Base-by-base conservation (phyloP, 2,888 invertebrate species). In the Alviniconcha strummeri region DNA sequence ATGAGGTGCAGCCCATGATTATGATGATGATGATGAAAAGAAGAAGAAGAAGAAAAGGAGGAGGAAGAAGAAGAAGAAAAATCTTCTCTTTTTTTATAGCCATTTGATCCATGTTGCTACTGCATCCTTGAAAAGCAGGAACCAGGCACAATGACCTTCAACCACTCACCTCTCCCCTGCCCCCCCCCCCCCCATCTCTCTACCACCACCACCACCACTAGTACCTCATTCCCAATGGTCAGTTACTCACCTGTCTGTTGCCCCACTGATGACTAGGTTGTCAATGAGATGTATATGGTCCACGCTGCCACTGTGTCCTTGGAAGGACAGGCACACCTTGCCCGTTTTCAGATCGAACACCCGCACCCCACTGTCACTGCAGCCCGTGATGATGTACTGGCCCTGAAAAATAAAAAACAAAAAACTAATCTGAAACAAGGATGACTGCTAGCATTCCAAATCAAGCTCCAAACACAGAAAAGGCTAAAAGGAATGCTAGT, bases 251-350 rank as follows among this genome's bases (percentile, higher is more conserved):
- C 88, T 91, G 86, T 92, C 92, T 8, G 91, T 84, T 7, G 89
- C 89, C 54, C 89, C 90, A 84, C 88, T 89, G 67, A 92, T 88
- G 17, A 91, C 87, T 36, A 77, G 55, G 72, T 87, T 87, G 64
- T 88, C 90, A 9, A 90, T 85, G 19, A 91, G 83, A 3, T 84
- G 85, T 72, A 92, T 78, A 80, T 91, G 89, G 75, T 92, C 91
- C 5, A 92, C 90, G 84, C 90, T 90, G 56, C 89, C 90, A 55
- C 86, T 85, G 81, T 92, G 92, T 5, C 91, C 92, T 84, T 87
- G 86, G 15, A 92, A 86, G 0, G 90, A 87, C 74, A 88, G 88
- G 60, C 85, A 80, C 71, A 90, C 71, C 77, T 89, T 82, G n/a
- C 90, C 90, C n/a, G 87, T 89, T 13, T 86, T 84, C 2, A 89